Evolutionary conservation across 2,797 vertebrate genomes (phyloP), one percentile per base, ranked within the genome.

Genomic region (Holocentrus rufus): DNA sequence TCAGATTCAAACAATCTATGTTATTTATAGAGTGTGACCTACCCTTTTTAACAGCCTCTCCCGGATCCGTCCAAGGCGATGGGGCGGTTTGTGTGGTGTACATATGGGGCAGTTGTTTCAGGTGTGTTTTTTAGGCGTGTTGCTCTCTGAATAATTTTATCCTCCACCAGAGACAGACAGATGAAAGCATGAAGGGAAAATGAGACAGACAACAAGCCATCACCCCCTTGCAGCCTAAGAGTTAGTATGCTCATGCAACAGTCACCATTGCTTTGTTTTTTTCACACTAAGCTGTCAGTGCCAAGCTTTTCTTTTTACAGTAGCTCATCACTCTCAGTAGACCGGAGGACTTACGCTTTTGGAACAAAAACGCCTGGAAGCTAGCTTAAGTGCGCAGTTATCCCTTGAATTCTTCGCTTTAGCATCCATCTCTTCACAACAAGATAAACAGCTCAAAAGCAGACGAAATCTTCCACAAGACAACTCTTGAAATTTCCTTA

Each of bases 91-190:
- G 80, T 80, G 64, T 69, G 55, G 59, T 36, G 52, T 7, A 60
- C 36, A 74, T 31, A 53, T 15, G 2, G 50, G 57, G 31, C 59
- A 54, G 15, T 30, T 61, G 56, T 64, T 70, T 50, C 57, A 50
- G 62, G 60, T 70, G 72, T 72, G 72, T 67, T 61, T 73, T 44
- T 75, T 69, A 65, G 46, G 70, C 72, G 55, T 73, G 49, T 67
- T 39, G 56, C 77, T 65, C 65, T 69, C 50, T 58, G 18, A 83
- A 73, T 52, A 80, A 65, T 75, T 61, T 87, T 55, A 84, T 91
- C 85, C 90, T 91, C 86, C 85, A 65, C 63, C 60, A 23, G 31
- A 72, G 76, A 77, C 61, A 80, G 67, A 60, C 54, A 20, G 0
- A 50, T 20, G 20, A 8, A 18, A 27, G 7, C 4, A 56, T 44